Percentiles rank a stretch among this genome's conserved stretches.
Evolutionary conservation across 1,140 invertebrate genomes (phyloP).

Genomic region (Gryon sp.): DNA sequence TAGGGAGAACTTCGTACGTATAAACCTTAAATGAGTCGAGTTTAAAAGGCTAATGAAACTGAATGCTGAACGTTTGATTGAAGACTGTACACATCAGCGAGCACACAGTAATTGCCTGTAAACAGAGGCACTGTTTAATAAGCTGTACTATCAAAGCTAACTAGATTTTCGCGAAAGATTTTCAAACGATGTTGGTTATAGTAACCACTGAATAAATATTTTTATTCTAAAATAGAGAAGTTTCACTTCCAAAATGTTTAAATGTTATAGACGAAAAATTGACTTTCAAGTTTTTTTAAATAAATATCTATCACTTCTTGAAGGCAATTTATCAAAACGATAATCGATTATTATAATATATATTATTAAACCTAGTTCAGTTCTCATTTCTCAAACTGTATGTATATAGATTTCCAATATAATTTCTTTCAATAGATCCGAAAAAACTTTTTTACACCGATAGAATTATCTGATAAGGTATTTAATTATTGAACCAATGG

Average conservation of each 20-base stretch:
- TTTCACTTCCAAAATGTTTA: no score
- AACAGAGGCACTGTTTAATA: slow-evolving; percentile 23
- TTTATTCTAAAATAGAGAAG: not conserved
- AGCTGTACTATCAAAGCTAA: slow-evolving; percentile 2
- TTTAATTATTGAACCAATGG: slow-evolving; percentile 37
- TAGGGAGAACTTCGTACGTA: no score
- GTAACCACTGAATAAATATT: not conserved
- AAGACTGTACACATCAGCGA: slow-evolving; percentile 24
- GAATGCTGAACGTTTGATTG: slow-evolving; percentile 21
- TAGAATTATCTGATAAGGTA: slow-evolving; percentile 29
- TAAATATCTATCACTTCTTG: no score
- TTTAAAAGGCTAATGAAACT: slow-evolving; percentile 37
- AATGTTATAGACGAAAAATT: no score
- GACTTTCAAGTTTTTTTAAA: no score
- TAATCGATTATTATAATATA: no score
- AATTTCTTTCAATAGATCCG: not conserved
- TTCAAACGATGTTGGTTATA: slow-evolving; percentile 2
- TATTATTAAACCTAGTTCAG: not conserved
- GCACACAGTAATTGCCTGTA: slow-evolving; percentile 27
- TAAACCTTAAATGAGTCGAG: slow-evolving; percentile 12
- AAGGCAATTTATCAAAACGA: no score
- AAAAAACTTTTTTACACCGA: slow-evolving; percentile 16
- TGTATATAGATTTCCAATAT: slow-evolving; percentile 3
- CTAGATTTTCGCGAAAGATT: slow-evolving; percentile 1
- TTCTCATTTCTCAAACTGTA: not conserved